Conservation (phyloP, 2,113 vertebrate genomes). For the Propithecus coquereli region DNA sequence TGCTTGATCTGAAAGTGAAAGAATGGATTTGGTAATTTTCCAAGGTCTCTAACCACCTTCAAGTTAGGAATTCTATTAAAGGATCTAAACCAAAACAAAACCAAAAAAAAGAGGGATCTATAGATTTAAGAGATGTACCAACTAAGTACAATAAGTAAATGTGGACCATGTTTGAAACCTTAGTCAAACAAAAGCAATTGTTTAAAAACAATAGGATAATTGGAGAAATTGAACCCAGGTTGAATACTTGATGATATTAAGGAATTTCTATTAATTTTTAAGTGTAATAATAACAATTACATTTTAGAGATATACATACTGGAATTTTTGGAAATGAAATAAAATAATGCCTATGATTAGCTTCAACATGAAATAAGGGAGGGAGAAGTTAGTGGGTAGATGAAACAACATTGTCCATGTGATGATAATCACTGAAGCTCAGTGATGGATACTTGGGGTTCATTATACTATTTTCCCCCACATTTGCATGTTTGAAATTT, state of each 20-base stretch:
- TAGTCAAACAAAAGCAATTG: neutral
- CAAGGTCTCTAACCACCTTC: neutral
- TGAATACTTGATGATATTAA: neutral
- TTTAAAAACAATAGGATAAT: neutral
- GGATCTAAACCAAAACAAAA: slow-evolving; percentile 16
- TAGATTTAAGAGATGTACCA: neutral
- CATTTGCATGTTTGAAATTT: neutral
- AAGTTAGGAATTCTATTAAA: slow-evolving; percentile 7
- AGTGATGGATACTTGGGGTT: neutral
- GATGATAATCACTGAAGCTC: neutral
- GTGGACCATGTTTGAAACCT: neutral
- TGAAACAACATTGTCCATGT: neutral
- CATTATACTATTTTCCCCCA: neutral
- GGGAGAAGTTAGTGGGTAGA: neutral
- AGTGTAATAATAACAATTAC: neutral
- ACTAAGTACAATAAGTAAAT: neutral
- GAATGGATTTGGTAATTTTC: slow-evolving; percentile 8
- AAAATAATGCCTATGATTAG: neutral
- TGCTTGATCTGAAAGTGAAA: neutral
- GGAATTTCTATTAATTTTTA: neutral
- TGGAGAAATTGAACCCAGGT: neutral
- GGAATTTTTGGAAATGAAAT: neutral
- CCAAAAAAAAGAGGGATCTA: neutral
- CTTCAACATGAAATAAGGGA: neutral
- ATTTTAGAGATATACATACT: neutral